Evolutionary conservation across 2,113 vertebrate genomes (phyloP).

Genomic region (Gnathonemus longibarbis): DNA sequence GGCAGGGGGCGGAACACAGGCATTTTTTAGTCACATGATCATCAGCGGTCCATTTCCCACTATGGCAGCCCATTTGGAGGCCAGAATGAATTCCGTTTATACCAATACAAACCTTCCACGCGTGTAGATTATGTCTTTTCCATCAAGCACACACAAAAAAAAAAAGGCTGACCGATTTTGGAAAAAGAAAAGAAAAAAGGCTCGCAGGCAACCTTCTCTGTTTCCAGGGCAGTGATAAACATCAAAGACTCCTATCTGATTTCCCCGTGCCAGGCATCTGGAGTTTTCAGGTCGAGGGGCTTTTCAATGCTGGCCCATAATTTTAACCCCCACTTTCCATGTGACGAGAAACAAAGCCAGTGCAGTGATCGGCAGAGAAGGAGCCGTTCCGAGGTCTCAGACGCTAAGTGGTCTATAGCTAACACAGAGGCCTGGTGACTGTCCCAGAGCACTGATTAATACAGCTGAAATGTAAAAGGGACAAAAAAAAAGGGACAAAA

Average conservation of each 20-base stretch:
- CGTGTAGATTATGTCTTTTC: not conserved
- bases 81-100: not conserved
- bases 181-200: not conserved
- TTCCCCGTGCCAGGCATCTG: not conserved
- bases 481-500: not conserved
- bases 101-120: not conserved
- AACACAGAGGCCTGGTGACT: not conserved
- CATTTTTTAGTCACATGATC: not conserved
- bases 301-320: slow-evolving; percentile 14
- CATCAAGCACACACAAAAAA: not conserved
- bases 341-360: not conserved
- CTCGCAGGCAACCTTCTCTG: slow-evolving; percentile 20
- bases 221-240: slow-evolving; percentile 18
- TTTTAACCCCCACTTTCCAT: slow-evolving; percentile 11
- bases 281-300: slow-evolving; percentile 4
- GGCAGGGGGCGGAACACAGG: not conserved
- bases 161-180: not conserved
- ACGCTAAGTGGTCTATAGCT: not conserved
- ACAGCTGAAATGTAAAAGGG: not conserved
- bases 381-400: not conserved
- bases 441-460: not conserved
- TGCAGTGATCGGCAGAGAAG: not conserved
- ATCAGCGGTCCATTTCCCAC: not conserved
- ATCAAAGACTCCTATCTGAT: slow-evolving; percentile 28
- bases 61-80: not conserved